A percentile compares a stretch with the other conserved stretches of the same genome.
These are phyloP conservation scores for Andricus grossulariae DNA, from an alignment of 1,140 invertebrate species.

Conservation along the genomic window DNA sequence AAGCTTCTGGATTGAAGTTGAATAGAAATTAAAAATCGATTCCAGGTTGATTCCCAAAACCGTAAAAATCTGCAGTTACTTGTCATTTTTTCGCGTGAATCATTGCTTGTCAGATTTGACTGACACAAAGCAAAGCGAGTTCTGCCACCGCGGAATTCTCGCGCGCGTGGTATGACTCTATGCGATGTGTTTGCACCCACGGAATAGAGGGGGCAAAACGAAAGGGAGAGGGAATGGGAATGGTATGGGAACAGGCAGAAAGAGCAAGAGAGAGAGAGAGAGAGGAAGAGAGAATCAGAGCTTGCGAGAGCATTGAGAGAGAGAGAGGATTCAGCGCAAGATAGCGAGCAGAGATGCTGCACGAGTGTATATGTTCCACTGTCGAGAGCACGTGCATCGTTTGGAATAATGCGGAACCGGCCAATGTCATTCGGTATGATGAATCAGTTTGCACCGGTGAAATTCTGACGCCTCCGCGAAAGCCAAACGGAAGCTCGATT, in stretches of 20 bases:
- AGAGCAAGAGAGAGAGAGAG: slow-evolving; percentile 34
- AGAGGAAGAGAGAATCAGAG: neutral
- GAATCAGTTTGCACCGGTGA: slow-evolving; percentile 11
- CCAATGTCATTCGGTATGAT: slow-evolving; percentile 56
- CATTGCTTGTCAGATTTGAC: neutral
- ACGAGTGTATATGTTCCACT: slow-evolving; percentile 28
- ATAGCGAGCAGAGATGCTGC: neutral
- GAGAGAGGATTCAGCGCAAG: too few relatives aligned
- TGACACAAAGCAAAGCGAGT: neutral
- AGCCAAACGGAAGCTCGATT: neutral
- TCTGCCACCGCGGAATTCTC: neutral
- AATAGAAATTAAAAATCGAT: neutral
- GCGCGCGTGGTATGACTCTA: slow-evolving; percentile 2
- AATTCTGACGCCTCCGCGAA: slow-evolving; percentile 12
- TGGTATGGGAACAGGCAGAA: slow-evolving; percentile 35
- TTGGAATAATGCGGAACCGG: slow-evolving; percentile 39
- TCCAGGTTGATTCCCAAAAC: neutral
- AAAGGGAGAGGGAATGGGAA: slow-evolving; percentile 9
- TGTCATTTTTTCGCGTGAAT: neutral
- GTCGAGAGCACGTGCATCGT: slow-evolving; percentile 34
- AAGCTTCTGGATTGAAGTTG: too few relatives aligned
- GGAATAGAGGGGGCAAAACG: slow-evolving; percentile 4
- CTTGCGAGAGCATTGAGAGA: too few relatives aligned
- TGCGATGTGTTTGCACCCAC: slow-evolving; percentile 5
- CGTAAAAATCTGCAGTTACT: neutral